Conservation (phyloP, 2,113 vertebrate genomes). For the Laterallus jamaicensis region DNA sequence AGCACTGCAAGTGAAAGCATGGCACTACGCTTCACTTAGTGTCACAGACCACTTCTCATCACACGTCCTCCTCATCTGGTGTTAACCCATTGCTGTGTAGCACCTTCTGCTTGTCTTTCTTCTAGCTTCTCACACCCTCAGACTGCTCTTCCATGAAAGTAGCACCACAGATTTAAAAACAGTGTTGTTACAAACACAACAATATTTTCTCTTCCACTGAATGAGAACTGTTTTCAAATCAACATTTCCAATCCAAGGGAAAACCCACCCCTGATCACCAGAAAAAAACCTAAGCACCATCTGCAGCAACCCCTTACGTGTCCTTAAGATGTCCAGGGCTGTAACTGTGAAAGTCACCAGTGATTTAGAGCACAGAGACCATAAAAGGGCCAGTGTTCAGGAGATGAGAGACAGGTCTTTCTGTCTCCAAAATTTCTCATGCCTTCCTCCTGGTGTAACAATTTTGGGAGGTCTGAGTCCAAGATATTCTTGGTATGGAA, state of each 20-base stretch:
- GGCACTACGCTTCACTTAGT: too few relatives aligned
- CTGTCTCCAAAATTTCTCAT: neutral
- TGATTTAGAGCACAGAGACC: neutral
- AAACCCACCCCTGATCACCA: neutral
- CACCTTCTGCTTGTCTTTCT: neutral
- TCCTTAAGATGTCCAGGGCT: neutral
- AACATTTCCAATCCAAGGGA: rapidly evolving
- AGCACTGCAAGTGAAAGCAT: neutral
- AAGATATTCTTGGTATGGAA: neutral
- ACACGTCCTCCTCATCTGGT: neutral
- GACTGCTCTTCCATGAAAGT: neutral
- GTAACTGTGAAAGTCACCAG: neutral
- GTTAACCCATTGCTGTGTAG: neutral
- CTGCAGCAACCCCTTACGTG: neutral
- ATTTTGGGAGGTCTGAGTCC: neutral
- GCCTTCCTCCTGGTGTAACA: neutral
- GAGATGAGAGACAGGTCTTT: neutral
- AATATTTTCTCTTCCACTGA: neutral
- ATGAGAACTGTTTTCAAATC: neutral
- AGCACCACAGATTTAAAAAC: neutral
- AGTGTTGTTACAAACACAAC: neutral
- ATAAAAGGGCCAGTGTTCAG: neutral
- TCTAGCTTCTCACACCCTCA: neutral
- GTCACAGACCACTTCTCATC: neutral
- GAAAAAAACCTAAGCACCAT: neutral